Percentiles rank a stretch among this genome's conserved stretches.
Evolutionary conservation across 1,140 invertebrate species (phyloP).

Genomic region (Teleopsis dalmanni): DNA sequence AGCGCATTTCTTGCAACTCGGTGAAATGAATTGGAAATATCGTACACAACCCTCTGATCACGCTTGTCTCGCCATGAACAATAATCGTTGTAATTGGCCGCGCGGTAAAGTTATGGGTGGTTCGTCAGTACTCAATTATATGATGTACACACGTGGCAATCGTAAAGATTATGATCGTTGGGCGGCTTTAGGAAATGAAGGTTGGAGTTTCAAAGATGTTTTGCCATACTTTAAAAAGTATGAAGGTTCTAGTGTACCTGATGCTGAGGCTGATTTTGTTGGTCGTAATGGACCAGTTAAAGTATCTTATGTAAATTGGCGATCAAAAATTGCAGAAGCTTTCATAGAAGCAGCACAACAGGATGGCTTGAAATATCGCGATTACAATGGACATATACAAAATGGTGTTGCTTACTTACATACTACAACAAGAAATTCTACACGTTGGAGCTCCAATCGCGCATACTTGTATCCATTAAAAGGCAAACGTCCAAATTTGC

Average conservation of each 20-base stretch:
- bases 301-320: constrained; percentile 50
- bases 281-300: constrained; percentile 51
- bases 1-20: constrained; percentile 54
- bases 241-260: constrained; percentile 58
- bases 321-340: constrained; percentile 55
- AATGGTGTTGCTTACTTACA: constrained; percentile 60
- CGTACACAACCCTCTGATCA: constrained; percentile 52
- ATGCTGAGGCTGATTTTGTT: constrained; percentile 50
- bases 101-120: constrained; percentile 75
- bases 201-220: constrained; percentile 77
- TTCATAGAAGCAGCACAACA: constrained; percentile 62
- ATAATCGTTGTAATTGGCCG: constrained; percentile 60
- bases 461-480: constrained; percentile 63
- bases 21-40: constrained; percentile 61
- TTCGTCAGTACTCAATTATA: constrained; percentile 79
- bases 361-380: constrained; percentile 57
- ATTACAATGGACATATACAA: constrained; percentile 63
- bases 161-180: constrained; percentile 71
- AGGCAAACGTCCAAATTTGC: constrained; percentile 53
- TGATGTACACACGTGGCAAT: constrained; percentile 81
- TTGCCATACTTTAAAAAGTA: constrained; percentile 76
- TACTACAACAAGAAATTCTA: constrained; percentile 60
- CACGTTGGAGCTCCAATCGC: constrained; percentile 64
- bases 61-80: constrained; percentile 45
- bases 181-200: constrained; percentile 64